Conservation (phyloP, 2,113 vertebrate genomes). For the Prunella fulvescens region DNA sequence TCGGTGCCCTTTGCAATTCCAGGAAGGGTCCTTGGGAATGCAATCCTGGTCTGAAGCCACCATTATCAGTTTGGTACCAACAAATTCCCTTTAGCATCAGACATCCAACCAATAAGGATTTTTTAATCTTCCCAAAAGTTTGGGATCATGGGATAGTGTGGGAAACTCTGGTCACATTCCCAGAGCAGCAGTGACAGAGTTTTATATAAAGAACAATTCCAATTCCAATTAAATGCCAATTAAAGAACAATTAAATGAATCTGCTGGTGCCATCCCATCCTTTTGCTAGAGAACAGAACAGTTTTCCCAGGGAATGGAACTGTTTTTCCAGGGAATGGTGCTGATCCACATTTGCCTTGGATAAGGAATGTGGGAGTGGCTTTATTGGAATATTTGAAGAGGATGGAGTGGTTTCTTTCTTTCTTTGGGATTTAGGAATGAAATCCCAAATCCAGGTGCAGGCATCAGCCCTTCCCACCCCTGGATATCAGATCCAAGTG, state of each 20-base stretch:
- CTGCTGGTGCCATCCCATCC: background rate
- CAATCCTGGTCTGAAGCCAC: background rate
- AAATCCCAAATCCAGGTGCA: background rate
- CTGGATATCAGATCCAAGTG: background rate
- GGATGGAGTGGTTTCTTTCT: fast-evolving
- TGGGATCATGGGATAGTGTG: background rate
- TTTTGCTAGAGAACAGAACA: background rate
- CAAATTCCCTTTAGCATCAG: background rate
- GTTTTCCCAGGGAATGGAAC: background rate
- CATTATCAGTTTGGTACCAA: background rate
- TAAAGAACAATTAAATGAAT: too few species aligned
- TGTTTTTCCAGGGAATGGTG: fast-evolving
- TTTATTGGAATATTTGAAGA: fast-evolving
- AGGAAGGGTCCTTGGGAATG: background rate
- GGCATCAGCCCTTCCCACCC: background rate
- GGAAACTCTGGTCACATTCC: too few species aligned
- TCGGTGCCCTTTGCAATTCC: background rate
- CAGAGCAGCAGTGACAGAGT: background rate
- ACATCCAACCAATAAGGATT: fast-evolving
- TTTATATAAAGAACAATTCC: background rate
- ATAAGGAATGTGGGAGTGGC: background rate
- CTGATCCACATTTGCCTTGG: fast-evolving
- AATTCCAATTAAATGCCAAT: background rate
- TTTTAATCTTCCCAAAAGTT: background rate
- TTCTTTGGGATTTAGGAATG: background rate